Conservation (phyloP, 2,113 vertebrate species). For the Myxocyprinus asiaticus region DNA sequence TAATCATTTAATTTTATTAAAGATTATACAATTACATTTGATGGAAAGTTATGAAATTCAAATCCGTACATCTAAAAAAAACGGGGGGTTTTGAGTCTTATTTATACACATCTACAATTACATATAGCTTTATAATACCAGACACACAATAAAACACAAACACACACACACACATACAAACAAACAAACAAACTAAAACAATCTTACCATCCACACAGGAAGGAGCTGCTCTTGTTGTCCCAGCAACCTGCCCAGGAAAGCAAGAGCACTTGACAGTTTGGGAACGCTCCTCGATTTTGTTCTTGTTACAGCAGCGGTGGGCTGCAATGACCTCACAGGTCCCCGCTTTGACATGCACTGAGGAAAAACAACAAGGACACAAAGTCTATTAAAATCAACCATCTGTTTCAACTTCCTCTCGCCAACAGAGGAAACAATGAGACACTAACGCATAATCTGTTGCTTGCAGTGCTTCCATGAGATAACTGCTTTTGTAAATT, state of each 20-base stretch:
- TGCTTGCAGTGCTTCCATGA: background rate
- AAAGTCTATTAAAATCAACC: conserved; percentile 44
- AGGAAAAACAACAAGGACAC: conserved; percentile 57
- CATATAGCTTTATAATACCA: no score
- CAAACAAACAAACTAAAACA: conserved; percentile 35
- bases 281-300: conserved; percentile 94
- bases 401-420: conserved; percentile 43
- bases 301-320: conserved; percentile 96
- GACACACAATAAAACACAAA: background rate
- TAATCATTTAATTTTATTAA: no score
- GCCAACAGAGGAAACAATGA: background rate
- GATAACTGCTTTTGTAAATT: conserved; percentile 14
- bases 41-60: no score
- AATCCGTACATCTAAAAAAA: no score
- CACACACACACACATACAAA: background rate
- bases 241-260: conserved; percentile 94
- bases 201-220: conserved; percentile 95
- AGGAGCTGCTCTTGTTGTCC: conserved; percentile 90
- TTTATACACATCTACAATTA: no score
- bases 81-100: no score
- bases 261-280: conserved; percentile 98
- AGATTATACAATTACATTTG: no score
- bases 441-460: conserved; percentile 36
- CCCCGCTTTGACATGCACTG: conserved; percentile 89
- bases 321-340: conserved; percentile 94